Evolutionary conservation across 92 coral and sea anemone species (phyloP).

Genomic region (Zoanthus gigantus): DNA sequence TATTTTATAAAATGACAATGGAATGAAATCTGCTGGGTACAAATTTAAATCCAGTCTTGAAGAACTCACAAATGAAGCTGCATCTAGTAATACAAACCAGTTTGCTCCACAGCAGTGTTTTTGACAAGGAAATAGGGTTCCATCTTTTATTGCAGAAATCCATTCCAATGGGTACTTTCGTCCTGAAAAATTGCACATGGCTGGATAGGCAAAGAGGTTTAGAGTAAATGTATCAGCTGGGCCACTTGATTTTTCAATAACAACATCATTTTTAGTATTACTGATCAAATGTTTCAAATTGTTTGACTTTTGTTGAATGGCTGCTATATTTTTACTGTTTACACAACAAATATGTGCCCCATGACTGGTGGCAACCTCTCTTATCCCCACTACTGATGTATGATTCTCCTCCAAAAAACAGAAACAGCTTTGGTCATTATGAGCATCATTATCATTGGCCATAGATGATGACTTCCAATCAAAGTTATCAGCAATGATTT

Average conservation of each 20-base stretch:
- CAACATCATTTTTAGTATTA: neutral
- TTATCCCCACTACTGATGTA: slow-evolving; percentile 96
- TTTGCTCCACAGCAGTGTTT: slow-evolving; percentile 5
- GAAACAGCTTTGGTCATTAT: slow-evolving; percentile 61
- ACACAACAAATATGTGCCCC: slow-evolving; percentile 78
- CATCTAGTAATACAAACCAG: slow-evolving; percentile 95
- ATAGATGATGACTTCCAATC: slow-evolving; percentile 57
- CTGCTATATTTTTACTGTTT: slow-evolving; percentile 60
- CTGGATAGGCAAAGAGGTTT: slow-evolving; percentile 89
- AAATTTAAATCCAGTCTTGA: slow-evolving; percentile 77
- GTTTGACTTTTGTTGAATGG: neutral
- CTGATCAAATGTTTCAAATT: neutral
- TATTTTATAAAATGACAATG: slow-evolving; percentile 94
- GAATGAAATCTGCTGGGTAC: slow-evolving; percentile 84
- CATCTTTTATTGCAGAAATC: slow-evolving; percentile 63
- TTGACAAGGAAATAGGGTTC: slow-evolving; percentile 17
- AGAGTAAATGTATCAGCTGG: neutral
- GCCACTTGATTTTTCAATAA: neutral
- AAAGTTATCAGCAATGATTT: slow-evolving; percentile 85
- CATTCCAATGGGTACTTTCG: slow-evolving; percentile 85
- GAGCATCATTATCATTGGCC: neutral
- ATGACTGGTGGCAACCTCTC: slow-evolving; percentile 76
- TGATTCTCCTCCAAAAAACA: slow-evolving; percentile 87
- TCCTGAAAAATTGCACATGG: slow-evolving; percentile 97
- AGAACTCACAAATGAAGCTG: slow-evolving; percentile 93